Evolutionary conservation across 2,888 invertebrate species (phyloP), one percentile per base, ranked within the genome.

Genomic region (Gibbula magus): DNA sequence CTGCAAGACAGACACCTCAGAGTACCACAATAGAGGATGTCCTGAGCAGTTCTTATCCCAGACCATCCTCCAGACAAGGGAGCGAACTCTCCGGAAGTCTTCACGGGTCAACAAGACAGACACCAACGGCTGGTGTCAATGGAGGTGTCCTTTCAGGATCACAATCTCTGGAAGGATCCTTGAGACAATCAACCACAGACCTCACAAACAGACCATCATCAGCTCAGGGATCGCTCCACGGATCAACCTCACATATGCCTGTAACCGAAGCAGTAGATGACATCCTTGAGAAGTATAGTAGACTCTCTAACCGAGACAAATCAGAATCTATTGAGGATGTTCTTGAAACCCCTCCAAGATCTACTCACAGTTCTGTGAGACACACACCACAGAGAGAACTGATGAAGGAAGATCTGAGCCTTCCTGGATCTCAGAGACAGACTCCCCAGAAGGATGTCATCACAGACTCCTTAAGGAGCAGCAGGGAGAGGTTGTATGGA

Each of bases 401-500:
- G 16, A 39, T 70, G 16, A 75, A 67, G 45, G 54, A 76, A 45
- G 76, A 54, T 18, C 29, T 52, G 32, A 75, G 53, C 20, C 18
- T 74, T 16, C 54, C 25, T 39, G 81, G 56, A 16, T 79, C 61
- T 18, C 70, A 54, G 39, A 78, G 81, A 25, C 75, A 78, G 20
- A 32, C 70, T 3, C 81, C 56, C 1, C 83, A 83, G 56, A 85
- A 79, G 39, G 88, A 86, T 3, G 22, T 81, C 2, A 81, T 84
- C 54, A 77, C 82, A 16, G 82, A 82, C 74, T 51, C 81, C 8
- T 75, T 88, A 18, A 74, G 82, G 22, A 79, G 85, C 51, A 86
- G 85, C 53, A 87, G 85, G 45, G 87, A 88, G 73, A 86, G 85
- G 77, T 75, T 86, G 10, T 87, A 86, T 70, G 61, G 56, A 54